These are phyloP conservation scores for Zaprionus vittiger DNA, from an alignment of 1,140 invertebrate genomes.

Conservation along the genomic window DNA sequence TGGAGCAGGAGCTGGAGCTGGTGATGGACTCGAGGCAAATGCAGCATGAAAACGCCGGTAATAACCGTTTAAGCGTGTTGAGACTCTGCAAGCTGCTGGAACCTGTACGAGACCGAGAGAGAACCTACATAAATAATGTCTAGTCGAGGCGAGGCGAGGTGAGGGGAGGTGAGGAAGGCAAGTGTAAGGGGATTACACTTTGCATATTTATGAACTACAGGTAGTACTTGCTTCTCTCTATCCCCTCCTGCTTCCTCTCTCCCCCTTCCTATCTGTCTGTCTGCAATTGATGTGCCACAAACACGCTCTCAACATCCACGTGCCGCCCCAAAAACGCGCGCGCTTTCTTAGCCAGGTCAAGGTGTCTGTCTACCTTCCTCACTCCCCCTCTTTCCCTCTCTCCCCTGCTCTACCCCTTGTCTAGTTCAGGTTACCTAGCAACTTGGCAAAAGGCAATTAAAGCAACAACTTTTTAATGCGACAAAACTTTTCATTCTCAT, in stretches of 20 bases:
- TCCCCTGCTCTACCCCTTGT: neutral
- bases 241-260: too few species aligned
- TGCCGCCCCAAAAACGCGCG: constrained; percentile 41
- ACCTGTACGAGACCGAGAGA: constrained; percentile 1
- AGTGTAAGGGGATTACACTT: constrained; percentile 28
- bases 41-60: constrained; percentile 76
- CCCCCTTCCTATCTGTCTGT: neutral
- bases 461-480: neutral
- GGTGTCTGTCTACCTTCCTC: constrained; percentile 14
- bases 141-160: neutral
- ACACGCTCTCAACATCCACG: constrained; percentile 61
- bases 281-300: constrained; percentile 54
- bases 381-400: neutral
- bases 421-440: neutral
- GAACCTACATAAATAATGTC: constrained; percentile 11
- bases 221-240: neutral
- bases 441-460: constrained; percentile 32
- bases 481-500: constrained; percentile 19
- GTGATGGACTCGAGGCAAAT: constrained; percentile 41
- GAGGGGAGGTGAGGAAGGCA: neutral
- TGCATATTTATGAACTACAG: constrained; percentile 75
- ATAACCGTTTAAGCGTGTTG: constrained; percentile 77
- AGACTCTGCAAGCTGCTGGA: constrained; percentile 48
- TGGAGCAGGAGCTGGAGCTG: constrained; percentile 3
- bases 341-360: constrained; percentile 34